Conservation (phyloP, 1,140 invertebrate species). For the Drosophila kohkoa region DNA sequence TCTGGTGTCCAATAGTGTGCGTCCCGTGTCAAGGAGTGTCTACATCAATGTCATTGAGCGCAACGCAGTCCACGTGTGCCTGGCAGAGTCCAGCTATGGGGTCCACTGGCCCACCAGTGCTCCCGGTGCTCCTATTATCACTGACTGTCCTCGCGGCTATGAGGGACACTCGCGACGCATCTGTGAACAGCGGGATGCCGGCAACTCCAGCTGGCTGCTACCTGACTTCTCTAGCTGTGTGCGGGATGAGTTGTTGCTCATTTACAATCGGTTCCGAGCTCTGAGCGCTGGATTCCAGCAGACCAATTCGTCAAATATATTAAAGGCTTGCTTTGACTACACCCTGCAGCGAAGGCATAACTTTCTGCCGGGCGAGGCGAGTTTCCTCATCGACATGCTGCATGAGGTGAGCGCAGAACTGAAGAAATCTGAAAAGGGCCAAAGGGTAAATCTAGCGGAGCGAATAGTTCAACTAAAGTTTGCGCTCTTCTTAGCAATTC, state of each 20-base stretch:
- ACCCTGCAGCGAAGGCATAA: slow-evolving; percentile 70
- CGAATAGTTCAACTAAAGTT: background rate
- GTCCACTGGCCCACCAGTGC: slow-evolving; percentile 88
- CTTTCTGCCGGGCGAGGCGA: slow-evolving; percentile 83
- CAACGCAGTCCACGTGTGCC: slow-evolving; percentile 86
- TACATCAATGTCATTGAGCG: slow-evolving; percentile 88
- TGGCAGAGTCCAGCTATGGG: slow-evolving; percentile 84
- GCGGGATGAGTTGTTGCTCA: slow-evolving; percentile 87
- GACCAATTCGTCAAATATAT: slow-evolving; percentile 86
- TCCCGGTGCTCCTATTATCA: slow-evolving; percentile 87
- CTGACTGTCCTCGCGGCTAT: slow-evolving; percentile 87
- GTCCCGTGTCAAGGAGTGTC: slow-evolving; percentile 86
- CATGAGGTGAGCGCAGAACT: slow-evolving; percentile 72
- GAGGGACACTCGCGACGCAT: slow-evolving; percentile 85
- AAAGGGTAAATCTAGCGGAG: background rate
- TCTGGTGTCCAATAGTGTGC: slow-evolving; percentile 86
- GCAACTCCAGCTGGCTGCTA: slow-evolving; percentile 89
- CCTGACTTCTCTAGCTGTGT: slow-evolving; percentile 91
- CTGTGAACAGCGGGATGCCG: slow-evolving; percentile 87
- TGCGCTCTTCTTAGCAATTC: background rate
- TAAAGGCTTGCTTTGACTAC: slow-evolving; percentile 82
- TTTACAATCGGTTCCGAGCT: slow-evolving; percentile 88
- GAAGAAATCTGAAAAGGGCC: background rate
- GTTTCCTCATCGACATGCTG: slow-evolving; percentile 81
- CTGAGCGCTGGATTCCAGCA: slow-evolving; percentile 89